These are phyloP conservation scores for Dynastes maya DNA, from an alignment of 2,888 invertebrate species.

Conservation along the genomic window DNA sequence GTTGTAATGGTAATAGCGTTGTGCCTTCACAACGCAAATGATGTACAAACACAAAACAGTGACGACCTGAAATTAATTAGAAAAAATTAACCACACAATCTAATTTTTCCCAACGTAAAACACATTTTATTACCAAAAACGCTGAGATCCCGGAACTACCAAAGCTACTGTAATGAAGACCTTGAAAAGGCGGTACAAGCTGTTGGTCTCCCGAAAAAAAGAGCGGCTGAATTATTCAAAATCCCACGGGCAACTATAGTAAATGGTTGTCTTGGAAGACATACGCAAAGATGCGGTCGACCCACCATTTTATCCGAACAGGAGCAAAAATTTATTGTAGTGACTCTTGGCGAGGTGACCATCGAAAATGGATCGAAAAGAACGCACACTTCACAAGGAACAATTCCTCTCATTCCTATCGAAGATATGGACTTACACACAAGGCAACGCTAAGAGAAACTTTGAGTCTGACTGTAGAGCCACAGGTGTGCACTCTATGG, in stretches of 20 bases:
- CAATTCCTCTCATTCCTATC: too few species aligned
- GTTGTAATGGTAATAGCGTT: constrained; percentile 48
- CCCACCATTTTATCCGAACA: background rate
- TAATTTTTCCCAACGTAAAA: background rate
- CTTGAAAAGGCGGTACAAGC: background rate
- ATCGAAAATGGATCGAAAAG: background rate
- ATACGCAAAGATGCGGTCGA: background rate
- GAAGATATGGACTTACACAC: too few species aligned
- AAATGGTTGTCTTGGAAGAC: background rate
- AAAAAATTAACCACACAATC: constrained; percentile 1
- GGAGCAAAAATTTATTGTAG: background rate
- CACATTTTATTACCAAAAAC: background rate
- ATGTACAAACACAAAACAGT: constrained; percentile 41
- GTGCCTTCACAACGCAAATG: constrained; percentile 35
- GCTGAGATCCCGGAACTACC: background rate
- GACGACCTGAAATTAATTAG: constrained; percentile 40
- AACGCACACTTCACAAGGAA: too few species aligned
- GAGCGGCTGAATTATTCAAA: background rate
- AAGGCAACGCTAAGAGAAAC: too few species aligned
- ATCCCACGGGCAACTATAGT: background rate
- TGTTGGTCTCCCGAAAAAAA: background rate
- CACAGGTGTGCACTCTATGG: too few species aligned
- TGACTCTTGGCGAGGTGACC: background rate
- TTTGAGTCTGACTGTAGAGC: too few species aligned
- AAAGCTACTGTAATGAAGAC: background rate